These are phyloP conservation scores for Hedya salicella DNA, from an alignment of 2,888 invertebrate species.

Conservation along the genomic window DNA sequence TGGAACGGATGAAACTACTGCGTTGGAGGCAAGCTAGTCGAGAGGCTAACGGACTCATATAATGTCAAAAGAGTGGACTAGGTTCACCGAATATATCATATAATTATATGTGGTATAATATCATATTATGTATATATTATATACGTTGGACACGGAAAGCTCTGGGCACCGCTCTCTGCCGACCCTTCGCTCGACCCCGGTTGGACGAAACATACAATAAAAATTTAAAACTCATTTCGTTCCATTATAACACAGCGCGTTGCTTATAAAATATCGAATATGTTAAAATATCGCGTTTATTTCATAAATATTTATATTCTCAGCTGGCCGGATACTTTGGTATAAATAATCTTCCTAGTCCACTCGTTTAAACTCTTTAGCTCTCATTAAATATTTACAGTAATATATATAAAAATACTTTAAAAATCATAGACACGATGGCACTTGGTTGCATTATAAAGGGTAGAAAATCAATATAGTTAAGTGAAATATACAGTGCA, in stretches of 20 bases:
- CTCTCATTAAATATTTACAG: constrained; percentile 74
- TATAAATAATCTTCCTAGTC: constrained; percentile 58
- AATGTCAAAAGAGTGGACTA: constrained; percentile 68
- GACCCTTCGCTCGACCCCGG: constrained; percentile 21
- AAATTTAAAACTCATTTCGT: constrained; percentile 47
- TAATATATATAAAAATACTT: constrained; percentile 76
- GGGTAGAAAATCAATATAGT: constrained; percentile 58
- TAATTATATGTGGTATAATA: constrained; percentile 57
- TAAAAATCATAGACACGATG: constrained; percentile 79
- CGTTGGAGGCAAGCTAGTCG: constrained; percentile 61
- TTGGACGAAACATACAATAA: constrained; percentile 39
- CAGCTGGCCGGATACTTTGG: constrained; percentile 73
- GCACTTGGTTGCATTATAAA: constrained; percentile 81
- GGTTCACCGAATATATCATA: constrained; percentile 65
- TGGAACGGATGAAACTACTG: constrained; percentile 77
- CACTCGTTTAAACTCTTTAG: constrained; percentile 71
- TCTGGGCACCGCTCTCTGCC: not conserved
- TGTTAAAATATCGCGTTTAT: constrained; percentile 56
- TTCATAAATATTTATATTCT: constrained; percentile 51
- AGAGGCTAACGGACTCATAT: constrained; percentile 28
- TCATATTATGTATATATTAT: constrained; percentile 51
- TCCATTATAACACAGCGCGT: constrained; percentile 53
- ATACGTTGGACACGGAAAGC: constrained; percentile 46
- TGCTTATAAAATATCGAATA: constrained; percentile 47
- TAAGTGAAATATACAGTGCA: constrained; percentile 51